These are phyloP conservation scores for Mesoclemmys tuberculata DNA, from an alignment of 2,113 vertebrate species.

Conservation along the genomic window DNA sequence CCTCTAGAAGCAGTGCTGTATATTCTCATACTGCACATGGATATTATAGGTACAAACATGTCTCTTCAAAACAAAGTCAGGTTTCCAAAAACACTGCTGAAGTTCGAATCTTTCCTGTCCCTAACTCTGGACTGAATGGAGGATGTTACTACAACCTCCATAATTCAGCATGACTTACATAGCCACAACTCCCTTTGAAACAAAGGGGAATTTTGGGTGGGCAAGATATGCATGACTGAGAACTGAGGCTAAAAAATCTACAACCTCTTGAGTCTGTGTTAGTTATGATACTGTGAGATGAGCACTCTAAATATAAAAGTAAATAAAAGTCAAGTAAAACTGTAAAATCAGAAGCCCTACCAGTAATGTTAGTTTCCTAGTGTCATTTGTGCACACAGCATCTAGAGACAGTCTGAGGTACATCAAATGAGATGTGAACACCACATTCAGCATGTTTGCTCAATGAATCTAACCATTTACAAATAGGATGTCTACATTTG, in stretches of 20 bases:
- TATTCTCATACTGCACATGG: neutral
- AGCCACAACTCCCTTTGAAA: neutral
- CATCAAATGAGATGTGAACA: neutral
- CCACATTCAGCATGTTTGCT: neutral
- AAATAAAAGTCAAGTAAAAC: too few species aligned
- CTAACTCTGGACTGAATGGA: neutral
- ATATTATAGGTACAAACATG: neutral
- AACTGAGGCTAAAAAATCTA: neutral
- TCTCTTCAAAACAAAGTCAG: neutral
- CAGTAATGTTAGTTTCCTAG: too few species aligned
- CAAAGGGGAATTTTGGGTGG: neutral
- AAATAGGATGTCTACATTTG: neutral
- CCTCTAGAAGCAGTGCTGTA: neutral
- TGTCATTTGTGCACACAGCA: too few species aligned
- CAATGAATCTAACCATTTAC: neutral
- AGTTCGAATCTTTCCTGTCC: neutral
- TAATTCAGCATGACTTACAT: neutral
- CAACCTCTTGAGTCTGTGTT: too few species aligned
- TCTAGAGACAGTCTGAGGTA: neutral
- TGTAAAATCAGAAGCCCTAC: too few species aligned
- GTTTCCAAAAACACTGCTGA: neutral
- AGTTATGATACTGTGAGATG: too few species aligned
- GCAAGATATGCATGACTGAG: neutral
- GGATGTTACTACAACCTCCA: neutral
- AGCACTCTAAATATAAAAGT: too few species aligned